Percentiles rank a stretch among this genome's conserved stretches.
phyloP scores from a whole-genome alignment of 1,140 invertebrate species.

The Drosophila punjabiensis region DNA sequence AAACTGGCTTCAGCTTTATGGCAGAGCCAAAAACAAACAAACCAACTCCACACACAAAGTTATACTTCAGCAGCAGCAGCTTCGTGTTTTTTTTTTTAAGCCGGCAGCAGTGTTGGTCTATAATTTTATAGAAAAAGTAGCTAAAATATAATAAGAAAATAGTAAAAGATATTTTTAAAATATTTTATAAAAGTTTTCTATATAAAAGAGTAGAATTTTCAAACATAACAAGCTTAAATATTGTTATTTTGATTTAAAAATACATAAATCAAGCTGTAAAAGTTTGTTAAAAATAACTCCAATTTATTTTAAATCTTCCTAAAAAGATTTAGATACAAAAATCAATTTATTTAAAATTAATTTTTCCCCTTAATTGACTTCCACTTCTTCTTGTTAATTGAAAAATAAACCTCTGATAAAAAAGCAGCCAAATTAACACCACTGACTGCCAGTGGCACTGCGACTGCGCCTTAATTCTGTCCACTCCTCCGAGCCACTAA shows the following conservation, averaged over 20 bases:
- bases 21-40: conserved; percentile 77
- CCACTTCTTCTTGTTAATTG: neutral
- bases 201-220: neutral
- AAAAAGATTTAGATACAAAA: too few species aligned
- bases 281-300: fast-evolving
- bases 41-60: conserved; percentile 53
- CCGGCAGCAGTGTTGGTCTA: conserved; percentile 13
- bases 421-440: conserved; percentile 19
- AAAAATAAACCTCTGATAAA: neutral
- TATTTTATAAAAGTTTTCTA: neutral
- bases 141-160: neutral
- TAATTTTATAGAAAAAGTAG: neutral
- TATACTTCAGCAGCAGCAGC: conserved; percentile 40
- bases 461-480: conserved; percentile 82
- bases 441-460: conserved; percentile 55
- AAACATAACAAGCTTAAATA: neutral
- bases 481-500: conserved; percentile 65
- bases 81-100: conserved; percentile 30
- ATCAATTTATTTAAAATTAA: too few species aligned
- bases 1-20: conserved; percentile 80
- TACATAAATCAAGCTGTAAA: neutral
- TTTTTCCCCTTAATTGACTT: neutral
- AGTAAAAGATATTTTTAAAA: neutral
- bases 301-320: neutral
- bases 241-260: neutral